Base-by-base conservation (phyloP, 2,797 vertebrate species). In the Gymnoscopelus braueri region DNA sequence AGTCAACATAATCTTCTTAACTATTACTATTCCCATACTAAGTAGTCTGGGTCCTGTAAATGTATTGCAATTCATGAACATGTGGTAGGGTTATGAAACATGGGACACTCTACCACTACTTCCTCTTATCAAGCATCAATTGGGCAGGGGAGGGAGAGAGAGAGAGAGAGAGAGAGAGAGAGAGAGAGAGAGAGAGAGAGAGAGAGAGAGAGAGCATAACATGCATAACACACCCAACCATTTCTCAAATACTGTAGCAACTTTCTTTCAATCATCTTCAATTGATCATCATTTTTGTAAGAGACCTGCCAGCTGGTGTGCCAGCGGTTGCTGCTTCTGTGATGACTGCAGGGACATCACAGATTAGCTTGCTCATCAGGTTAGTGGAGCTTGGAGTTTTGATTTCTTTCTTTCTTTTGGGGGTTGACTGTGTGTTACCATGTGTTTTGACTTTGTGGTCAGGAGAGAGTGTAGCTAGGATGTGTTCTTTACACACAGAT, bases 361-460 rank as follows among this genome's bases (percentile, higher is more conserved):
- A 3, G 5, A 47, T 11, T 39, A 4, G 7, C 4, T 8, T 0
- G 15, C 15, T 60, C 61, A 24, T 49, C 80, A 85, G 85, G 87
- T 88, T 12, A 68, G 85, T 77, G 62, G 19, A 50, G 26, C 24
- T 62, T 63, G 14, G 1, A 26, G 0, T 64, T 65, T 44, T 8
- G 39, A 2, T 44, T 44, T 44, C n/a, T n/a, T 10, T 7, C 9
- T 44, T 44, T 44, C 39, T 44, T 44, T 10, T 44, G 5, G 7
- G 39, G 8, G 39, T 10, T 44, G 39, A 44, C 39, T 56, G n/a
- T 59, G 13, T 56, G 12, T 49, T 58, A 10, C 39, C 39, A 44
- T 10, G 9, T 44, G 9, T 6, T 9, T 39, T 39, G 39, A 39
- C 39, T 39, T 39, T 39, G 32, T 29, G 26, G 26, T 29, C 26